Evolutionary conservation across 2,113 vertebrate genomes (phyloP).

Genomic region (Bostrychus sinensis): DNA sequence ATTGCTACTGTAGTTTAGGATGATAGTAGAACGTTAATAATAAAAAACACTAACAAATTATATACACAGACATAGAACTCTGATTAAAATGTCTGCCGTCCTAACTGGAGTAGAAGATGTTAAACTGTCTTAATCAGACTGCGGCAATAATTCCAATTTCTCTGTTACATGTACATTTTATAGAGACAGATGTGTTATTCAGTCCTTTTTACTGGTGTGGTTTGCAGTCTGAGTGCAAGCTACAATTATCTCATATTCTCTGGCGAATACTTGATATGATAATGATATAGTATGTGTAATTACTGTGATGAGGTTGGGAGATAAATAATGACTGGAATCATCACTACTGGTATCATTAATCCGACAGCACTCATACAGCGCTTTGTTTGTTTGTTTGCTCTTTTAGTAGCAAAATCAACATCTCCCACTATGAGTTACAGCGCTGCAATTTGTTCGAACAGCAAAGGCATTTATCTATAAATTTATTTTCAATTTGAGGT

Average conservation of each 20-base stretch:
- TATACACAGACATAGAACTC: too few relatives aligned
- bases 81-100: too few relatives aligned
- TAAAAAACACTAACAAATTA: too few relatives aligned
- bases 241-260: conserved; percentile 77
- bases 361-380: conserved; percentile 68
- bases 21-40: too few relatives aligned
- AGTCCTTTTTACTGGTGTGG: conserved; percentile 50
- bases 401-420: conserved; percentile 80
- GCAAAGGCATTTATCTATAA: conserved; percentile 80
- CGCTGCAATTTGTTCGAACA: conserved; percentile 76
- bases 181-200: conserved; percentile 14
- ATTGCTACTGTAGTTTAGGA: too few relatives aligned
- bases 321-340: conserved; percentile 65
- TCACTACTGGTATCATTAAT: conserved; percentile 75
- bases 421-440: conserved; percentile 75
- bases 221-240: conserved; percentile 62
- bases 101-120: too few relatives aligned
- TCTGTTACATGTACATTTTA: too few relatives aligned
- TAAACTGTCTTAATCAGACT: too few relatives aligned
- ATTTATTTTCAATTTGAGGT: conserved; percentile 83
- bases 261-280: conserved; percentile 73
- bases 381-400: conserved; percentile 76
- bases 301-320: conserved; percentile 73
- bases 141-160: too few relatives aligned
- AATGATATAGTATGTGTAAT: conserved; percentile 79